Conservation (phyloP, 92 coral and sea anemone species). For the Parazoanthus darwini region DNA sequence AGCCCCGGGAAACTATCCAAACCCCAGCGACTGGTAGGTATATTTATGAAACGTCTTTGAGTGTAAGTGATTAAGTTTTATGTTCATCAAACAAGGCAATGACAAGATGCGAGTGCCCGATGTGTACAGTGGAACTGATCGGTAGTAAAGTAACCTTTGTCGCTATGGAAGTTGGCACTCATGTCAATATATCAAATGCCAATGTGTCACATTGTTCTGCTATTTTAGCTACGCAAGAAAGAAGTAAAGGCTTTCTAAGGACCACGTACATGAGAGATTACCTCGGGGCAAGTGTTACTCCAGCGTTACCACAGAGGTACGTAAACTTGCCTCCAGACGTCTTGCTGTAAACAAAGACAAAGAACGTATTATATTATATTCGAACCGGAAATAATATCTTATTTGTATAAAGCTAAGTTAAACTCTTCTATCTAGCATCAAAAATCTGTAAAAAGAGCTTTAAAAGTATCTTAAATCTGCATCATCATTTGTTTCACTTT, state of each 20-base stretch:
- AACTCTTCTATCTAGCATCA: no score
- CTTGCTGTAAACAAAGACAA: background rate
- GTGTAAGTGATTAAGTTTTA: background rate
- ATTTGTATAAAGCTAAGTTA: no score
- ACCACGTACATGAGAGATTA: conserved; percentile 82
- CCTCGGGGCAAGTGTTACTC: conserved; percentile 66
- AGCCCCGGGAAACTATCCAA: conserved; percentile 50
- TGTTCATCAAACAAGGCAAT: no score
- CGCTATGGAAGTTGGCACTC: background rate
- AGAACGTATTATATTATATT: background rate
- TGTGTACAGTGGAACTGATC: no score
- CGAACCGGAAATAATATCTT: conserved; percentile 24
- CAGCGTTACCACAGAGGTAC: conserved; percentile 80
- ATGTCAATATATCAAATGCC: background rate
- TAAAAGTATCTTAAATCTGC: background rate
- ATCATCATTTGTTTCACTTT: no score
- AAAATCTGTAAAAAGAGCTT: background rate
- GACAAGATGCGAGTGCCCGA: background rate
- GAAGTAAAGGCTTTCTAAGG: conserved; percentile 80
- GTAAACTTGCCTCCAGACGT: background rate
- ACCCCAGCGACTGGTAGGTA: conserved; percentile 73
- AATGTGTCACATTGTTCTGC: background rate
- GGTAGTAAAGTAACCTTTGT: background rate
- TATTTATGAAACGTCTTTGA: background rate
- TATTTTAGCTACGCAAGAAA: conserved; percentile 54